These are phyloP conservation scores for Mastigias papua DNA, from an alignment of 30 jellyfish, hydroid and myxozoan species.

Conservation along the genomic window DNA sequence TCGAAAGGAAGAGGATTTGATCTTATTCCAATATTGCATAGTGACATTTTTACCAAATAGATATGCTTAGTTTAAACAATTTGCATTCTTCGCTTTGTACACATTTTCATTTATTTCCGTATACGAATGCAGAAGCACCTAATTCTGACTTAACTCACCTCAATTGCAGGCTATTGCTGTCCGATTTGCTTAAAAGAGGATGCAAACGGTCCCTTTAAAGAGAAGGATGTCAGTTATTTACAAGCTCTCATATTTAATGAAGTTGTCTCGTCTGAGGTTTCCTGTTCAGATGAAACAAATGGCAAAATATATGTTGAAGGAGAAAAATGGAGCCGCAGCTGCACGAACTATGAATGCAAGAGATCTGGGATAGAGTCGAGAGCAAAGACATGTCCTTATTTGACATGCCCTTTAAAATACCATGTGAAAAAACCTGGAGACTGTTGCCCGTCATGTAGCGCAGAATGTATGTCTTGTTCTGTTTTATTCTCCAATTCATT, in stretches of 20 bases:
- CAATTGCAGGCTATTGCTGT: slow-evolving; percentile 70
- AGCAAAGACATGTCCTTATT: slow-evolving; percentile 52
- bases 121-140: too few relatives aligned
- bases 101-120: too few relatives aligned
- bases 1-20: too few relatives aligned
- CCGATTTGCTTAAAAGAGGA: slow-evolving; percentile 66
- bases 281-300: slow-evolving; percentile 47
- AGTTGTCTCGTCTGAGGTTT: slow-evolving; percentile 53
- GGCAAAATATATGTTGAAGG: slow-evolving; percentile 75
- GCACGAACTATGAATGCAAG: slow-evolving; percentile 58
- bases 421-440: slow-evolving; percentile 42
- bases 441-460: slow-evolving; percentile 67
- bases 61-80: too few relatives aligned
- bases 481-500: background rate
- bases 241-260: slow-evolving; percentile 30
- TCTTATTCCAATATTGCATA: too few relatives aligned
- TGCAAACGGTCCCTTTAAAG: slow-evolving; percentile 67
- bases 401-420: slow-evolving; percentile 60
- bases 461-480: slow-evolving; percentile 42
- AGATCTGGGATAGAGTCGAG: slow-evolving; percentile 39
- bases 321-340: slow-evolving; percentile 70
- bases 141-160: background rate
- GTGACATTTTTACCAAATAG: too few relatives aligned
- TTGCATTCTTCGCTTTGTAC: too few relatives aligned
- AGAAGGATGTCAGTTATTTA: slow-evolving; percentile 12